Evolutionary conservation across 1,140 invertebrate genomes (phyloP), one percentile per base, ranked within the genome.

Genomic region (Drosophila punjabiensis): DNA sequence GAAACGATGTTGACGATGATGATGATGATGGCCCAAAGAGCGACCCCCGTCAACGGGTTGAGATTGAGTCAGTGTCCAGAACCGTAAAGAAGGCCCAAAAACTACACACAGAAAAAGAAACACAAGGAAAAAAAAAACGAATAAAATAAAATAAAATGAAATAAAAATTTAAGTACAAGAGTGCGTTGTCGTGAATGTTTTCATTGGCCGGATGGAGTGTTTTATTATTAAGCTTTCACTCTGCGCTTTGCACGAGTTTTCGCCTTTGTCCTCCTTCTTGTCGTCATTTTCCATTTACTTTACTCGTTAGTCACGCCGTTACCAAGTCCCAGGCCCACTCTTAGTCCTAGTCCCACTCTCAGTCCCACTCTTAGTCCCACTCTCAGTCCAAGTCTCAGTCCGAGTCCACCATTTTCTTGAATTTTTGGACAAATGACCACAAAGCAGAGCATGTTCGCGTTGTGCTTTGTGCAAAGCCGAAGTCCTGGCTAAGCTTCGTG

Each of bases 141-240:
- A 45, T 24, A 53, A 39, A 47, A 24, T 24, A 3, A 24, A 24
- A 24, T 24, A 24, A 24, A 24, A 24, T 24, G 24, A 24, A 55
- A 70, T 73, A 59, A 71, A 60, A 24, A 64, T 63, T 79, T 71
- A 79, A 84, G 71, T 76, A 70, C 62, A 61, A 76, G 66, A 81
- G 63, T 67, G 77, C 79, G 33, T 58, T 8, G 33, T 56, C 20
- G 32, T 20, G 43, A 41, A 41, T 58, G 14, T 45, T 41, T 48
- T 16, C 20, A 60, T 66, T 75, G 30, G 62, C 68, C 37, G 28
- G 45, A 71, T 41, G 33, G 52, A 66, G 71, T 66, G 73, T 75
- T 81, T 79, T 79, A 68, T 78, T 82, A 78, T 82, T 65, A 82
- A 82, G 74, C 79, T 67, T 76, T 71, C 63, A 62, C 48, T 76